Conservation (phyloP, 1,140 invertebrate species). For the Heliconius melpomene region DNA sequence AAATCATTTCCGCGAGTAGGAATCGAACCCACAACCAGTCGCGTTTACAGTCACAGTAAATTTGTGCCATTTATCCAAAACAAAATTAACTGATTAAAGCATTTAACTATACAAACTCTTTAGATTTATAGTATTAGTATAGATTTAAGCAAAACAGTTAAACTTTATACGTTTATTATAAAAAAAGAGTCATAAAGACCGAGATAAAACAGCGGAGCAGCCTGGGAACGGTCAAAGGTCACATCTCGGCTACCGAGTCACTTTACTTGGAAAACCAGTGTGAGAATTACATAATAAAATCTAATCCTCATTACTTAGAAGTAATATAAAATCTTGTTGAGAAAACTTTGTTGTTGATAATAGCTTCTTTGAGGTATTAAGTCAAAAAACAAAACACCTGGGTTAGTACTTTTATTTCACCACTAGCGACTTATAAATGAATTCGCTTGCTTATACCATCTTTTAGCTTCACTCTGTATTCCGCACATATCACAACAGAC, state of each 20-base stretch:
- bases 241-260: conserved; percentile 33
- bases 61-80: too few relatives aligned
- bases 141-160: not conserved
- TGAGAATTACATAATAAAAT: conserved; percentile 18
- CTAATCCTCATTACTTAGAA: conserved; percentile 32
- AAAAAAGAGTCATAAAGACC: not conserved
- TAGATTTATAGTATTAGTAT: not conserved
- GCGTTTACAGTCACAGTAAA: too few relatives aligned
- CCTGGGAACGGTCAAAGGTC: conserved; percentile 44
- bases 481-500: not conserved
- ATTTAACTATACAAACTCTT: too few relatives aligned
- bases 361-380: not conserved
- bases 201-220: conserved; percentile 31
- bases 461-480: not conserved
- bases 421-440: too few relatives aligned
- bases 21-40: too few relatives aligned
- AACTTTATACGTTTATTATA: not conserved
- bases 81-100: too few relatives aligned
- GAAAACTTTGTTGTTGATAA: conserved; percentile 14
- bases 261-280: conserved; percentile 29
- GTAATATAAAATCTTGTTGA: conserved; percentile 30
- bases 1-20: too few relatives aligned
- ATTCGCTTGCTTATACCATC: too few relatives aligned
- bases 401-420: not conserved
- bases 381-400: not conserved